Conservation (phyloP, 2,888 invertebrate genomes). For the Melanophora roralis region DNA sequence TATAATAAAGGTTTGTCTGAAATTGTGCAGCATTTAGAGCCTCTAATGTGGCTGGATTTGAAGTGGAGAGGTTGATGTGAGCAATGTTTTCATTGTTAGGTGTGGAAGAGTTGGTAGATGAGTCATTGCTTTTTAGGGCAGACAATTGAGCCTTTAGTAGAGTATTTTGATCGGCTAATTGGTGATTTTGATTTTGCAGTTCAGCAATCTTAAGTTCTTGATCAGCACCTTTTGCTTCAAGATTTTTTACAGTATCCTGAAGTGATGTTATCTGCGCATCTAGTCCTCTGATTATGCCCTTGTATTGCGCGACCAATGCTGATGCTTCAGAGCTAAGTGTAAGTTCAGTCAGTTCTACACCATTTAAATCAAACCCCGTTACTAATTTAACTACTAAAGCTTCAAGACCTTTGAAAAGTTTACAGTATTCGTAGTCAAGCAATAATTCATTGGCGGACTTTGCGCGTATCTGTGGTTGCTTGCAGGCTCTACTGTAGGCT, state of each 20-base stretch:
- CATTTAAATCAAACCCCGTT: conserved; percentile 77
- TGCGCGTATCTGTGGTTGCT: conserved; percentile 92
- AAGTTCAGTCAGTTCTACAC: conserved; percentile 78
- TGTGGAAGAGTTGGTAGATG: conserved; percentile 62
- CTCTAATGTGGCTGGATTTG: conserved; percentile 57
- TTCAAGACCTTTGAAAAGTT: conserved; percentile 90
- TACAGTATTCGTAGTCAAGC: conserved; percentile 96
- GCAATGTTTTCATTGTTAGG: conserved; percentile 43
- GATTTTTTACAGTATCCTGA: conserved; percentile 69
- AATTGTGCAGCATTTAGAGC: conserved; percentile 69
- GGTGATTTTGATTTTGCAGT: conserved; percentile 83
- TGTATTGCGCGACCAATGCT: conserved; percentile 83
- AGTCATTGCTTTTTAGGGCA: conserved; percentile 70
- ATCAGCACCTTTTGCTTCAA: conserved; percentile 69
- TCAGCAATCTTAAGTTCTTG: conserved; percentile 81
- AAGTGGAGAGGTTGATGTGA: background rate
- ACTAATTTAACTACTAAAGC: conserved; percentile 80
- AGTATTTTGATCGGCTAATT: conserved; percentile 91
- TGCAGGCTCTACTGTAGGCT: conserved; percentile 92
- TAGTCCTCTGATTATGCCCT: conserved; percentile 93
- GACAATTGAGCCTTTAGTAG: conserved; percentile 86
- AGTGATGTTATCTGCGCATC: conserved; percentile 81
- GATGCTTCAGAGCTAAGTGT: conserved; percentile 76
- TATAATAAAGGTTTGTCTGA: conserved; percentile 72
- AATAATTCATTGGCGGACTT: conserved; percentile 87